Base-by-base conservation (phyloP, 2,888 invertebrate species). In the Pollenia amentaria region DNA sequence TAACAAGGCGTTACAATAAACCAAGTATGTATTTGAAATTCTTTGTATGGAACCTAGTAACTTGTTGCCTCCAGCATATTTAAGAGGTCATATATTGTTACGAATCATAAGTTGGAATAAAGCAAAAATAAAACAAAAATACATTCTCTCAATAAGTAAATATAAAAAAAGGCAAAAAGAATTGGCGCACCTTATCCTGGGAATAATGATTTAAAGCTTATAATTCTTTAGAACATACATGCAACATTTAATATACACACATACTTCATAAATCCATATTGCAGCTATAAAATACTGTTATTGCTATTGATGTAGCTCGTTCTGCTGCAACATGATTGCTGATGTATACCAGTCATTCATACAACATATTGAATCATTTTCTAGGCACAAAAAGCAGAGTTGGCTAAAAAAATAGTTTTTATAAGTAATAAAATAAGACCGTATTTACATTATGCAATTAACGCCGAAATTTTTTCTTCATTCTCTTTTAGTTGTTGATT, bases 1-100 rank as follows among this genome's bases (percentile, higher is more conserved):
- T 84, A 87, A 87, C 87, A 87, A 87, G 87, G 87, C 87, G 84
- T 87, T 87, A 81, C 87, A 87, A 84, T 81, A 77, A 62, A 42
- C 48, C 67, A 75, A 40, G 21, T 55, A 67, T 73, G 40, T 55
- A 82, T 78, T 86, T 70, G 75, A 76, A 85, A 81, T 76, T 73
- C 55, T 73, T 57, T 75, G 83, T 64, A 86, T 77, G 80, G 55
- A 75, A 80, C 84, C 84, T 55, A 69, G 73, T 87, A 84, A 84
- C 87, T 84, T 87, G 87, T 77, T 84, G 87, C 87, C 87, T 77
- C 70, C 65, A 64, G 87, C 84, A 77, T 69, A 77, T 77, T 87
- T 84, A 84, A 80, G 87, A 87, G 87, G 84, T 87, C 87, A 87
- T 87, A 76, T 80, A 83, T 86, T 83, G 79, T 79, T 79, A 65